Evolutionary conservation across 2,797 vertebrate genomes (phyloP).

Genomic region (Mus spretus): DNA sequence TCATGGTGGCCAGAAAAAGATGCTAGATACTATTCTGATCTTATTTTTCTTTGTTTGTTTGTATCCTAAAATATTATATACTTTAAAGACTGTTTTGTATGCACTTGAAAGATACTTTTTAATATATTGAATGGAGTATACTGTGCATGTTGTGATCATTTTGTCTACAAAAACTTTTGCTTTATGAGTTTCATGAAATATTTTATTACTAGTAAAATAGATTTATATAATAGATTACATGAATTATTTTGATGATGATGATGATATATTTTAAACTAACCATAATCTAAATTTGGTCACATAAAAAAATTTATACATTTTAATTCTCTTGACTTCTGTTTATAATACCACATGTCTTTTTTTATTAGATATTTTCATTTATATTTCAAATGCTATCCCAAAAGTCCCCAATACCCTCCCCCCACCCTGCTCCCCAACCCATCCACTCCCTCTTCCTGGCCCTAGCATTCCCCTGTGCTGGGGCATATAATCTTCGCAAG

Average conservation of each 20-base stretch:
- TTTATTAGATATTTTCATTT: too few species aligned
- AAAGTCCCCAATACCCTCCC: too few species aligned
- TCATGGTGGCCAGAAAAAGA: neutral
- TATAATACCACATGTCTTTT: neutral
- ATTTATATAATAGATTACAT: neutral
- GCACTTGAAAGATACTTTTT: neutral
- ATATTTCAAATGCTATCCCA: too few species aligned
- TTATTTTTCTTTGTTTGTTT: neutral
- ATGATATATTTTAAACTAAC: neutral
- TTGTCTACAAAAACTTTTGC: neutral
- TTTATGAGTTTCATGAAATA: neutral
- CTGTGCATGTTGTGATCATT: neutral
- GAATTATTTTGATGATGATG: neutral
- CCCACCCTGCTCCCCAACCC: too few species aligned
- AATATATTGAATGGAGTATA: neutral
- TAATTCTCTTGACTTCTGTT: neutral
- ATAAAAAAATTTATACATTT: neutral
- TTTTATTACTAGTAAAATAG: neutral
- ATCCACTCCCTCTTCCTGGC: too few species aligned
- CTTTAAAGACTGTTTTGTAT: neutral
- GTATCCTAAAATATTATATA: neutral
- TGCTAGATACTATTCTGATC: neutral
- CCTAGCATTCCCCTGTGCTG: too few species aligned
- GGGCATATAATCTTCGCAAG: too few species aligned
- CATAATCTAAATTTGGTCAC: neutral